Evolutionary conservation across 2,888 invertebrate species (phyloP).

Genomic region (Lepidochitona cinerea): DNA sequence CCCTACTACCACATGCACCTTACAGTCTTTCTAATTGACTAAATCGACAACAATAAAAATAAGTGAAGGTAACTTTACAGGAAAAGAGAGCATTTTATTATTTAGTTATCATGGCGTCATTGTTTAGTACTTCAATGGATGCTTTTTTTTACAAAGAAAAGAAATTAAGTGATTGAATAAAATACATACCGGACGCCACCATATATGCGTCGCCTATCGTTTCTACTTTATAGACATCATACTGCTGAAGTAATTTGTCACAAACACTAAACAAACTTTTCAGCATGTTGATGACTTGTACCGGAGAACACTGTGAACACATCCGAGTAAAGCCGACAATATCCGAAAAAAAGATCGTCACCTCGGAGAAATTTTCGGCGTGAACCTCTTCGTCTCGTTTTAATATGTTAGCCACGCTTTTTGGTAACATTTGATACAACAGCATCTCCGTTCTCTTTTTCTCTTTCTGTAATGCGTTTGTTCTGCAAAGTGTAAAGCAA

Average conservation of each 20-base stretch:
- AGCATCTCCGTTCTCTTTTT: conserved; percentile 60
- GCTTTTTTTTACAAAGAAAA: no score
- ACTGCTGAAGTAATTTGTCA: conserved; percentile 35
- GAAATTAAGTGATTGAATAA: no score
- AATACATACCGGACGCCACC: conserved; percentile 42
- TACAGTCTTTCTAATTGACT: no score
- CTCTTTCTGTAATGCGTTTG: conserved; percentile 58
- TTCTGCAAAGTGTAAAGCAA: no score
- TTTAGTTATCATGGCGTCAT: no score
- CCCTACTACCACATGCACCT: no score
- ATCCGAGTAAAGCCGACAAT: conserved; percentile 63
- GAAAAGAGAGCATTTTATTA: no score
- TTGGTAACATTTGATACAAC: conserved; percentile 66
- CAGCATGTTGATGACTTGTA: conserved; percentile 40
- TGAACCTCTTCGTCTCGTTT: conserved; percentile 53
- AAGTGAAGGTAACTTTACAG: no score
- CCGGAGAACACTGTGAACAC: conserved; percentile 54
- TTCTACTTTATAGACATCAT: conserved; percentile 45
- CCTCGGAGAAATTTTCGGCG: conserved; percentile 55
- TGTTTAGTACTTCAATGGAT: no score
- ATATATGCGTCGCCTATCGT: conserved; percentile 48
- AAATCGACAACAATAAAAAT: no score
- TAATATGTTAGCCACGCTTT: conserved; percentile 63
- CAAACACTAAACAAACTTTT: conserved; percentile 36
- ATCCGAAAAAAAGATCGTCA: conserved; percentile 63